These are phyloP conservation scores for Meandrina meandrites DNA, from an alignment of 92 coral and sea anemone species.

Conservation along the genomic window DNA sequence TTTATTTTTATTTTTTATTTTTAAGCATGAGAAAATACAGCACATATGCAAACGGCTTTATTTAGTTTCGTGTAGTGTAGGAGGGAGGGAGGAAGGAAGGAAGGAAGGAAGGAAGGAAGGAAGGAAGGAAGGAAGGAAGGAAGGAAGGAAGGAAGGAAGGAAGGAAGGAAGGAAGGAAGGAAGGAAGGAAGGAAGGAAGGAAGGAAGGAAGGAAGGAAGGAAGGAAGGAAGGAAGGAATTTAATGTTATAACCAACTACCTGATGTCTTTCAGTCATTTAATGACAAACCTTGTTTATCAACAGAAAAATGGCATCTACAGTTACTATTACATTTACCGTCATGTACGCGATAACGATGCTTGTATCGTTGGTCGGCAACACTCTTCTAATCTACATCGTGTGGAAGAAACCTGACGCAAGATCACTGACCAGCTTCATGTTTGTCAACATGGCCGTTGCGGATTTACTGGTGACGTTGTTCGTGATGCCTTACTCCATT, in stretches of 20 bases:
- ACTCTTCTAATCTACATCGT: not conserved
- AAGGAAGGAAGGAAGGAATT: no score
- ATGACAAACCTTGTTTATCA: not conserved
- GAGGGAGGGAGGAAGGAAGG: no score
- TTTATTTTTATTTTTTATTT: no score
- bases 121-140: no score
- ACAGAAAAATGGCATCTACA: not conserved
- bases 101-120: no score
- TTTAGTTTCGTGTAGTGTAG: no score
- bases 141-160: no score
- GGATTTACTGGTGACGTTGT: not conserved
- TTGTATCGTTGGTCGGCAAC: not conserved
- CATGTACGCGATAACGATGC: not conserved
- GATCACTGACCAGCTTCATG: slow-evolving; percentile 18
- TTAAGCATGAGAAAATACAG: no score
- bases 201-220: no score
- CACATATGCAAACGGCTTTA: no score
- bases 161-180: no score
- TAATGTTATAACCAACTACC: not conserved
- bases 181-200: no score
- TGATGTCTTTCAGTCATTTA: not conserved
- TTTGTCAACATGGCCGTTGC: slow-evolving; percentile 9
- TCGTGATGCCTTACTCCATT: not conserved
- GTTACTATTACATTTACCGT: not conserved
- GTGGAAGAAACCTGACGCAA: slow-evolving; percentile 13